phyloP scores from a whole-genome alignment of 2,797 vertebrate genomes.

The Stomatorhinus walkeri region DNA sequence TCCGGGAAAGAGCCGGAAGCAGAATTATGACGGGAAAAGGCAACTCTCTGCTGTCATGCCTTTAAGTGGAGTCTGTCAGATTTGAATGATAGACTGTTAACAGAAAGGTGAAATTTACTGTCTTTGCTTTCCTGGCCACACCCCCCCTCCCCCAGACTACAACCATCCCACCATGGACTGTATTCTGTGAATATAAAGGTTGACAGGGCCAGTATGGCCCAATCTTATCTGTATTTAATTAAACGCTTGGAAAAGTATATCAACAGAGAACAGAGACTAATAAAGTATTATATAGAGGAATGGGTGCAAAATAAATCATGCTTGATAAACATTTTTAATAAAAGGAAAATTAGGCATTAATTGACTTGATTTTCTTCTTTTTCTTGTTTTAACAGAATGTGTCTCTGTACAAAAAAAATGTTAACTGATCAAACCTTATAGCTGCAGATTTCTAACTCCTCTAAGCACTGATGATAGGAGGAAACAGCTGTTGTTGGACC shows the following conservation, averaged over 20 bases:
- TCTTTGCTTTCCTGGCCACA: slow-evolving; percentile 39
- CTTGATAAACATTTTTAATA: slow-evolving; percentile 58
- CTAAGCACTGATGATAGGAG: background rate
- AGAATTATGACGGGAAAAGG: slow-evolving; percentile 27
- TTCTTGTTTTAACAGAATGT: background rate
- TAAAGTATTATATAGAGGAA: slow-evolving; percentile 53
- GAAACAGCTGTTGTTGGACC: background rate
- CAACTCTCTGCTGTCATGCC: slow-evolving; percentile 19
- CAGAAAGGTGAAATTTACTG: slow-evolving; percentile 47
- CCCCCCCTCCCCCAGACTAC: slow-evolving; percentile 36
- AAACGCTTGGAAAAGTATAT: slow-evolving; percentile 56
- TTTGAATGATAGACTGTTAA: slow-evolving; percentile 31
- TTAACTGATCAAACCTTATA: background rate
- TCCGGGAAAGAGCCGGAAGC: slow-evolving; percentile 32
- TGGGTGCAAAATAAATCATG: slow-evolving; percentile 49
- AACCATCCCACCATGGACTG: slow-evolving; percentile 46
- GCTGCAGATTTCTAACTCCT: background rate
- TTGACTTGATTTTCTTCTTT: background rate
- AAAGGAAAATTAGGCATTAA: slow-evolving; percentile 36
- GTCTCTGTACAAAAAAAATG: background rate
- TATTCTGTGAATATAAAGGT: slow-evolving; percentile 76
- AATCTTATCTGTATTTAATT: slow-evolving; percentile 55
- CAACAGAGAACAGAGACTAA: slow-evolving; percentile 47
- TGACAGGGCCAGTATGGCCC: slow-evolving; percentile 60
- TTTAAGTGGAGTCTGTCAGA: background rate